These are phyloP conservation scores for Patella depressa DNA, from an alignment of 2,888 invertebrate species.

Conservation along the genomic window DNA sequence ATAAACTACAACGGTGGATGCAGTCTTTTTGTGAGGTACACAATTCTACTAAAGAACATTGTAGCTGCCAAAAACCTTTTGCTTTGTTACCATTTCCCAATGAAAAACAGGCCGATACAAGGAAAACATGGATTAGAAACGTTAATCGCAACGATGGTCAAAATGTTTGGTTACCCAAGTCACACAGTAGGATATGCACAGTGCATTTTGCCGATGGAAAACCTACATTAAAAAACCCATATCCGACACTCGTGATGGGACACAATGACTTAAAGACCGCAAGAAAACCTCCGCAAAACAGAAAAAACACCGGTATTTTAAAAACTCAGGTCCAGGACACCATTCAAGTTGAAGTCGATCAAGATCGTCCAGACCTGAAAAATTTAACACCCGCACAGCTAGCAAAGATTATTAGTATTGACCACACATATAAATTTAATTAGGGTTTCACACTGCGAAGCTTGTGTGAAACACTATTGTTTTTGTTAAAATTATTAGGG, in stretches of 20 bases:
- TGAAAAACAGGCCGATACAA: not conserved
- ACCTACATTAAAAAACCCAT: not conserved
- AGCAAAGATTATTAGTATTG: too few species aligned
- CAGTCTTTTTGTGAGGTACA: not conserved
- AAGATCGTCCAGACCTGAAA: too few species aligned
- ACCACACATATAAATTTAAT: too few species aligned
- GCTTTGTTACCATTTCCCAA: not conserved
- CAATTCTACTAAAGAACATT: not conserved
- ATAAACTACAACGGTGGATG: not conserved
- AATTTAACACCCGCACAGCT: too few species aligned
- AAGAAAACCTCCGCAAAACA: not conserved
- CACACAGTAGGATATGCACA: not conserved
- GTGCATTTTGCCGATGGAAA: not conserved
- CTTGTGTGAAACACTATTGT: too few species aligned
- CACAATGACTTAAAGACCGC: not conserved
- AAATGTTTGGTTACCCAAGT: not conserved
- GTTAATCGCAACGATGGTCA: not conserved
- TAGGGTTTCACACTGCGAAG: too few species aligned
- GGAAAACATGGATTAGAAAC: not conserved
- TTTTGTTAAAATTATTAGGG: too few species aligned
- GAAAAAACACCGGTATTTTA: not conserved
- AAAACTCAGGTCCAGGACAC: too few species aligned
- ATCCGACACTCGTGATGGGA: not conserved
- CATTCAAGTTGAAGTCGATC: too few species aligned
- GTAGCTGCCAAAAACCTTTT: not conserved